Evolutionary conservation across 2,888 invertebrate species (phyloP), one percentile per base, ranked within the genome.

Genomic region (Heliconius erato): DNA sequence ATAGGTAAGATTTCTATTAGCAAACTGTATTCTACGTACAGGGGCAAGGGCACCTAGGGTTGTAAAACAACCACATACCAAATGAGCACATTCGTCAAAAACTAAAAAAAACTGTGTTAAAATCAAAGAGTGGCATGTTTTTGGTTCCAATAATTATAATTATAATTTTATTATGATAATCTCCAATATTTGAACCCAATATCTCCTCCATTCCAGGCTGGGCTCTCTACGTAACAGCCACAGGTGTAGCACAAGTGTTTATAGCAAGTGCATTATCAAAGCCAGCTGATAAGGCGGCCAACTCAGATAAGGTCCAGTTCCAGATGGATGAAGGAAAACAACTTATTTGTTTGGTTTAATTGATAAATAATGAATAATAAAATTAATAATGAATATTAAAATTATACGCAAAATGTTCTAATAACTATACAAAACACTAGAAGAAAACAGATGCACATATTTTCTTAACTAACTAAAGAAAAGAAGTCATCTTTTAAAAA

Each of bases 301-400:
- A 98, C 88, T 98, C 98, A 26, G 97, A 98, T 88, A 97, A 98
- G 89, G 98, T 98, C 0, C 98, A 98, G 87, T 97, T 98, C 85
- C 97, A 98, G 89, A 97, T 98, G 88, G 97, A 98, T 88, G 98
- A 98, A 87, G 98, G 98, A 26, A 98, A 98, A 88, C 98, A 97
- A 82, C 96, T 98, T 44, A 98, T 98, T 82, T 98, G 98, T 91
- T 95, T 98, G 84, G 97, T 97, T 84, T 97, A 92, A 92, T 54
- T 54, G 3, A 3, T 9, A 54, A 54, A 23, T 19, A 49, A 23
- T 3, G 19, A 7, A 7, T 19, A 54, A 19, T 54, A 23, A 19
- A 54, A n/a, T n/a, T n/a, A n/a, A n/a, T n/a, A n/a, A n/a, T n/a
- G n/a, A n/a, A n/a, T n/a, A n/a, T n/a, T n/a, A n/a, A n/a, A n/a